Percentiles rank a stretch among this genome's conserved stretches.
Evolutionary conservation across 2,113 vertebrate species (phyloP).

Genomic region (Mesoclemmys tuberculata): DNA sequence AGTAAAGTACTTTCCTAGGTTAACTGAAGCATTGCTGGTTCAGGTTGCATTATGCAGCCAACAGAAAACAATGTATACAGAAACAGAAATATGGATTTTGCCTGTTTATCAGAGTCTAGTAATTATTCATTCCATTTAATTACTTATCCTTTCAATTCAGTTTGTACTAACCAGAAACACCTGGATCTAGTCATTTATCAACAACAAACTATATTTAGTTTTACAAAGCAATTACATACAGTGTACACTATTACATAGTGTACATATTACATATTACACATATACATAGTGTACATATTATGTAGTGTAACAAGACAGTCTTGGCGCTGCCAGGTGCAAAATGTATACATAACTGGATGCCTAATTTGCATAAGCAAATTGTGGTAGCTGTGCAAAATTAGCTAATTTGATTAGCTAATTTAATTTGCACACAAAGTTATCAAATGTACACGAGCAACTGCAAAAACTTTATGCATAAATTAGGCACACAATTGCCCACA

Average conservation of each 20-base stretch:
- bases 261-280: no score
- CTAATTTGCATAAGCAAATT: background rate
- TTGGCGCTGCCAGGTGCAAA: background rate
- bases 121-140: background rate
- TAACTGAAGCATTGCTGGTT: background rate
- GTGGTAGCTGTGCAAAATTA: background rate
- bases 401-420: background rate
- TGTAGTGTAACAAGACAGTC: background rate
- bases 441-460: background rate
- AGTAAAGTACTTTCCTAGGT: background rate
- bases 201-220: background rate
- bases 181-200: fast-evolving
- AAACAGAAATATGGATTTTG: fast-evolving
- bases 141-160: background rate
- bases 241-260: no score
- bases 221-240: background rate
- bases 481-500: background rate
- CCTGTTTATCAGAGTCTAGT: background rate
- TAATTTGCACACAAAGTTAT: background rate
- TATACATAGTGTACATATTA: no score
- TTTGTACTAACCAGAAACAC: fast-evolving
- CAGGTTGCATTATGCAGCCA: fast-evolving
- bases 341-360: background rate
- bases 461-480: background rate
- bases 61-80: background rate